Evolutionary conservation across 2,797 vertebrate species (phyloP).

Genomic region (Gobio occitaniae): DNA sequence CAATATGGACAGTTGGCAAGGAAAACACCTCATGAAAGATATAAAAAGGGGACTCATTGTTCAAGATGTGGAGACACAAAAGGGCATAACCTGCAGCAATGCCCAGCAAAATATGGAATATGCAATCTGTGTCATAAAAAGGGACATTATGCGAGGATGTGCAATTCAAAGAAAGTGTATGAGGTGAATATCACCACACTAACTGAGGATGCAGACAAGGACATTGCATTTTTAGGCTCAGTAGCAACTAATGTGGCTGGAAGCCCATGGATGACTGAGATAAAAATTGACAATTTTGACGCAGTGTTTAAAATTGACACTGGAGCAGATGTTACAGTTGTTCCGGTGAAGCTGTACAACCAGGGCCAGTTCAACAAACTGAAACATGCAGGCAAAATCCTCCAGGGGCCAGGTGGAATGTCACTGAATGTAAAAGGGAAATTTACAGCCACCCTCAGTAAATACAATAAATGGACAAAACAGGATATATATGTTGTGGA

Average conservation of each 20-base stretch:
- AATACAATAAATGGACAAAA: background rate
- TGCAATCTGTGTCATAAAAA: conserved; percentile 33
- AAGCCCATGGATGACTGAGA: conserved; percentile 38
- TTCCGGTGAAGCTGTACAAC: conserved; percentile 13
- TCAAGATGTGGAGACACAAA: conserved; percentile 2
- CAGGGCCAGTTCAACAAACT: conserved; percentile 18
- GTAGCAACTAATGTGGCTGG: background rate
- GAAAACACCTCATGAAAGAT: background rate
- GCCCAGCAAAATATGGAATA: conserved; percentile 24
- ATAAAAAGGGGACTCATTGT: no score
- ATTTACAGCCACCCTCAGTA: conserved; percentile 37
- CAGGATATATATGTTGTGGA: conserved; percentile 32
- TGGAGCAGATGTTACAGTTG: conserved; percentile 25
- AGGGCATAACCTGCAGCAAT: conserved; percentile 15
- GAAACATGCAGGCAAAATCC: background rate
- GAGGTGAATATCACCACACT: conserved; percentile 14
- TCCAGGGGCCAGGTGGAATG: background rate
- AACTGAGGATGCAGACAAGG: conserved; percentile 1
- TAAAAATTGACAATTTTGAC: conserved; percentile 22
- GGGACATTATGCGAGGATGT: conserved; percentile 25
- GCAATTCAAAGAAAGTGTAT: conserved; percentile 1
- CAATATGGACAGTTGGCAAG: background rate
- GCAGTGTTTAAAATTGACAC: conserved; percentile 39
- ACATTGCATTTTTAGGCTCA: conserved; percentile 28
- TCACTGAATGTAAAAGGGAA: conserved; percentile 16